Evolutionary conservation across 2,113 vertebrate genomes (phyloP).

Genomic region (Leuciscus idus): DNA sequence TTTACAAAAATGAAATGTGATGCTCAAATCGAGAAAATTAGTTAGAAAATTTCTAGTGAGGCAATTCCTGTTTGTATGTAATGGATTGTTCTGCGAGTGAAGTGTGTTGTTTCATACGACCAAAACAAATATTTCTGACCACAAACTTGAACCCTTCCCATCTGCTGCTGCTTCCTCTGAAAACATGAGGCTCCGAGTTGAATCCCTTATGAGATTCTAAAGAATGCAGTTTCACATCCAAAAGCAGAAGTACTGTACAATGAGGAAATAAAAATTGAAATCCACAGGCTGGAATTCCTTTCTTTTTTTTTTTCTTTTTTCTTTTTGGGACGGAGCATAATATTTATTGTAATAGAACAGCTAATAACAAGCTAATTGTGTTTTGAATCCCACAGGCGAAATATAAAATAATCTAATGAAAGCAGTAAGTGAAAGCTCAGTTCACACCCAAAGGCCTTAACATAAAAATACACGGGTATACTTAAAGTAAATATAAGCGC

Average conservation of each 20-base stretch:
- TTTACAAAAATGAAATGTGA: slow-evolving; percentile 3
- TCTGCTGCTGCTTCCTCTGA: slow-evolving; percentile 23
- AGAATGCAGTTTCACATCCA: slow-evolving; percentile 39
- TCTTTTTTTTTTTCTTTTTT: neutral
- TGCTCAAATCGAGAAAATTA: too few species aligned
- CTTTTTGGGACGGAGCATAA: neutral
- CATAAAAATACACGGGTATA: neutral
- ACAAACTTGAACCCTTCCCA: slow-evolving; percentile 18
- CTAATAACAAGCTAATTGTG: neutral
- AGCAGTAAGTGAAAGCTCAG: neutral
- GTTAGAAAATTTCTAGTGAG: neutral
- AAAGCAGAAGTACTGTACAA: slow-evolving; percentile 13
- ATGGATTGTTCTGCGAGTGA: neutral
- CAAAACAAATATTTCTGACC: neutral
- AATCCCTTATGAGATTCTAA: slow-evolving; percentile 21
- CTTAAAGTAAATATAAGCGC: neutral
- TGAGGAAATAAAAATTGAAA: slow-evolving; percentile 20
- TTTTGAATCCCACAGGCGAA: neutral
- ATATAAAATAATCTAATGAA: neutral
- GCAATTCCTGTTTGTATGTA: neutral
- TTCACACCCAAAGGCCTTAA: neutral
- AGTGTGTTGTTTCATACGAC: neutral
- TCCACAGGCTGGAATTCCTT: neutral
- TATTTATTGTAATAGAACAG: neutral
- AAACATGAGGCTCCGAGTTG: slow-evolving; percentile 2